Evolutionary conservation across 2,113 vertebrate species (phyloP).

Genomic region (Podilymbus podiceps): DNA sequence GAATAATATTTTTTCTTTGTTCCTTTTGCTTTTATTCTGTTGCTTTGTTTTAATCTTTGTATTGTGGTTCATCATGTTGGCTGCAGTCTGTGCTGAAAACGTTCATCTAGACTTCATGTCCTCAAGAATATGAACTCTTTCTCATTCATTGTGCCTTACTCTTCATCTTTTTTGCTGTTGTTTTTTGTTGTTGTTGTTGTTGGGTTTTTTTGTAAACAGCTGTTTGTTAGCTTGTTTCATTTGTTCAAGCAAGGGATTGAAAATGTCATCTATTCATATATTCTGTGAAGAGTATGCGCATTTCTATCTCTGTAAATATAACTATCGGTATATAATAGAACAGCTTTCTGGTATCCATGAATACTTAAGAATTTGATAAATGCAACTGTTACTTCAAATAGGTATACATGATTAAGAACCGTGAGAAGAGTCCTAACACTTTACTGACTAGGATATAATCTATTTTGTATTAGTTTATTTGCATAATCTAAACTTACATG

Average conservation of each 20-base stretch:
- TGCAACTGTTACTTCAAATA: background rate
- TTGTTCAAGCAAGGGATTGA: background rate
- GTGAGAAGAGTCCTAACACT: background rate
- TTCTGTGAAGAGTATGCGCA: background rate
- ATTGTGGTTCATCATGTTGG: fast-evolving
- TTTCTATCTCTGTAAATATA: background rate
- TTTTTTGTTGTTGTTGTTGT: too few relatives aligned
- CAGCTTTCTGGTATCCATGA: background rate
- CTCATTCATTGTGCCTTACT: background rate
- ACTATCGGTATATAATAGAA: background rate
- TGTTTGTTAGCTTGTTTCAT: background rate
- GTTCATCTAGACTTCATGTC: background rate
- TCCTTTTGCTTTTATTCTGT: background rate
- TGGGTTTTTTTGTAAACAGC: too few relatives aligned
- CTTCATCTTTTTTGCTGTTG: background rate
- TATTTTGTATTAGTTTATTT: background rate
- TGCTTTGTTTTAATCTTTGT: background rate
- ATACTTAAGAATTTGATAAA: background rate
- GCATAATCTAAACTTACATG: background rate
- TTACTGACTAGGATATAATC: background rate
- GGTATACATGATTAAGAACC: background rate
- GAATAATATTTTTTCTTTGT: background rate
- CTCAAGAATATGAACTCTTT: background rate
- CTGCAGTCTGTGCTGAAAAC: background rate
- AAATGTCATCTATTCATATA: background rate